phyloP scores from a whole-genome alignment of 2,797 vertebrate species.

The Valencia hispanica region DNA sequence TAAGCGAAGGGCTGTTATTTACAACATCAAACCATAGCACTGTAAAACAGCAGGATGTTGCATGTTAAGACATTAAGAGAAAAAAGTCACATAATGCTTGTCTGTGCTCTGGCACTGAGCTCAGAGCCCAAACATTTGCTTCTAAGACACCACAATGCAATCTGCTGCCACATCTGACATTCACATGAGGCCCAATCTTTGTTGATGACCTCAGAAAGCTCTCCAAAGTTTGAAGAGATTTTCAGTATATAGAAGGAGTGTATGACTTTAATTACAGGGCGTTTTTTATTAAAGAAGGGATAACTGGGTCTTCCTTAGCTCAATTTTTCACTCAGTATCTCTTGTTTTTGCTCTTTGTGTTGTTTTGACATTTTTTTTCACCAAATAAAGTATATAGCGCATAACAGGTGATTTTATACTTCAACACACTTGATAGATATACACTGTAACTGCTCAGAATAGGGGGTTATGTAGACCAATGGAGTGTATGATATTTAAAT shows the following conservation, averaged over 20 bases:
- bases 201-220: conserved; percentile 65
- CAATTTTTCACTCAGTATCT: conserved; percentile 9
- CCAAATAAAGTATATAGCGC: neutral
- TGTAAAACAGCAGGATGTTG: conserved; percentile 32
- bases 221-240: conserved; percentile 55
- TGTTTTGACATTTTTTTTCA: conserved; percentile 5
- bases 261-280: conserved; percentile 71
- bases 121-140: conserved; percentile 60
- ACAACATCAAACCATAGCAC: conserved; percentile 27
- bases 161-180: conserved; percentile 78
- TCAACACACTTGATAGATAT: neutral
- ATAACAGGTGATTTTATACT: neutral
- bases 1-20: conserved; percentile 3
- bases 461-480: neutral
- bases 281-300: conserved; percentile 45
- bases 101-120: conserved; percentile 47
- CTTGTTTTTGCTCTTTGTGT: conserved; percentile 2
- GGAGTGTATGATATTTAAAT: neutral
- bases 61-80: conserved; percentile 35
- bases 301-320: conserved; percentile 52
- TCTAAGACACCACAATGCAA: conserved; percentile 62
- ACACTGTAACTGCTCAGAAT: neutral
- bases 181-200: conserved; percentile 63
- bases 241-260: conserved; percentile 59
- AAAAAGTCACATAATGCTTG: conserved; percentile 39